A percentile compares a stretch with the other conserved stretches of the same genome.
Conservation (phyloP, 2,888 invertebrate species). For the Calliopum simillimum region DNA sequence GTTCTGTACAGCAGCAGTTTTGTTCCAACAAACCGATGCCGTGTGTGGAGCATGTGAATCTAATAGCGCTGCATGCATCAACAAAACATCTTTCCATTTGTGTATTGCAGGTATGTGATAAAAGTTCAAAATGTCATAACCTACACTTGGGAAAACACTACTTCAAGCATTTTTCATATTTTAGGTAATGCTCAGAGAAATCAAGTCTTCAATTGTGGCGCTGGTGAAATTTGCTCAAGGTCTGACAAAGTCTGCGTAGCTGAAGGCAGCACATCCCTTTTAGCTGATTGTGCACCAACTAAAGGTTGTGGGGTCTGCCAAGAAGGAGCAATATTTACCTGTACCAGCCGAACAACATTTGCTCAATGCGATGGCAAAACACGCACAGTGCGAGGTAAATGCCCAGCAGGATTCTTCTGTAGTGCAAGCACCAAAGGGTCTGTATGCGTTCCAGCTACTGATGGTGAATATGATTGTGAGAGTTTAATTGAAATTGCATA, state of each 20-base stretch:
- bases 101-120: conserved; percentile 42
- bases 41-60: conserved; percentile 48
- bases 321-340: conserved; percentile 48
- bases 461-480: too few relatives aligned
- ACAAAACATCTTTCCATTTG: conserved; percentile 51
- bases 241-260: conserved; percentile 30
- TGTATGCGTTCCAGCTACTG: too few relatives aligned
- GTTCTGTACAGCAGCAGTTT: conserved; percentile 4
- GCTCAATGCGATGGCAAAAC: conserved; percentile 47
- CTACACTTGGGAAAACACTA: too few relatives aligned
- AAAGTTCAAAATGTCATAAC: neutral
- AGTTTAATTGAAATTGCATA: too few relatives aligned
- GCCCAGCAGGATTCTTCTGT: conserved; percentile 49
- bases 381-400: conserved; percentile 37
- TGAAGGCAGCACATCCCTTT: neutral
- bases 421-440: conserved; percentile 26
- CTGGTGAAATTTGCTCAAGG: conserved; percentile 49
- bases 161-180: too few relatives aligned
- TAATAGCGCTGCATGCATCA: conserved; percentile 52
- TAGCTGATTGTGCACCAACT: conserved; percentile 42
- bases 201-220: conserved; percentile 42
- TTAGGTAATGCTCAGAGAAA: neutral
- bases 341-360: conserved; percentile 54
- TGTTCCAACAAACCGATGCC: conserved; percentile 29
- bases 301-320: conserved; percentile 48